phyloP scores from a whole-genome alignment of 2,113 vertebrate genomes.

The Actenoides lindsayi region DNA sequence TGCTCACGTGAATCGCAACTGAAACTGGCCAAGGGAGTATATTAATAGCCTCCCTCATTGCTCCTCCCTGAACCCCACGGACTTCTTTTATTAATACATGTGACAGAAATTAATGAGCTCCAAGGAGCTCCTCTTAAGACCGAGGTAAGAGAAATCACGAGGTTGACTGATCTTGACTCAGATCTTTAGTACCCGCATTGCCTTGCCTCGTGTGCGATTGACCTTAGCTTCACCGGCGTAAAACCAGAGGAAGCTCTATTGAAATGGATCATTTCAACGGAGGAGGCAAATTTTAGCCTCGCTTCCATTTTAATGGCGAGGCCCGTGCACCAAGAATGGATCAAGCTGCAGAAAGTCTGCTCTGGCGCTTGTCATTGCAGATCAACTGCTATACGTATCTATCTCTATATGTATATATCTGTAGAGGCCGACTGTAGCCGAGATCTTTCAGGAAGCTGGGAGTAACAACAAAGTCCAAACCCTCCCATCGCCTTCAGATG shows the following conservation, averaged over 20 bases:
- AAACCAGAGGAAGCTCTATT: neutral
- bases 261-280: neutral
- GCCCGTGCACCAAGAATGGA: neutral
- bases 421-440: neutral
- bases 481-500: neutral
- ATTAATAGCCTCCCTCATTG: neutral
- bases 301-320: neutral
- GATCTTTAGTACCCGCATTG: neutral
- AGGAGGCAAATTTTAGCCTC: neutral
- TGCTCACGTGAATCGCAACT: neutral
- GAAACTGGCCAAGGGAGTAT: neutral
- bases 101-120: neutral
- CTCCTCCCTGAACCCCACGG: neutral
- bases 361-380: neutral
- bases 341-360: neutral
- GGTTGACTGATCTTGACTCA: neutral
- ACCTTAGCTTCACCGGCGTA: neutral
- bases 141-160: slow-evolving; percentile 1
- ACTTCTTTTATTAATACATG: neutral
- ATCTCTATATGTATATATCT: neutral
- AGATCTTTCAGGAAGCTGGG: neutral
- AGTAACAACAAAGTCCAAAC: neutral
- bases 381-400: neutral
- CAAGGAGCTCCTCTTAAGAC: neutral
- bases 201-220: neutral